Evolutionary conservation across 2,888 invertebrate species (phyloP), one percentile per base, ranked within the genome.

Genomic region (Agrochola lychnidis): DNA sequence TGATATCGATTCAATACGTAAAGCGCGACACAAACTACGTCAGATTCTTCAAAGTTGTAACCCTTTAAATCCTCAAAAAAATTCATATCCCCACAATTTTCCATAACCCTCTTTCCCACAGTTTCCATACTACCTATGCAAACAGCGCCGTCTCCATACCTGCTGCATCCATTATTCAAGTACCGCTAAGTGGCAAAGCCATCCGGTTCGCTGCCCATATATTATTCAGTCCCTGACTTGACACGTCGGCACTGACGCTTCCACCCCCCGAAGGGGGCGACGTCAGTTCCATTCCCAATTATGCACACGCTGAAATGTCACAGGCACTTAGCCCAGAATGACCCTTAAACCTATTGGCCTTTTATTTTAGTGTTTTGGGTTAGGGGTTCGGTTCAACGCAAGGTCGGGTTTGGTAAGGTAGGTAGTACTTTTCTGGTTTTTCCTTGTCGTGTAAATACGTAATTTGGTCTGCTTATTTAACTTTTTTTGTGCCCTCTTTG

Each of bases 271-370:
- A 75, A 87, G 89, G 83, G 79, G 87, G 89, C 82, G 90, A 91
- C 90, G 95, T 96, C 96, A 96, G 93, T 96, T 92, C 91, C 92
- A 90, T 84, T 88, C 91, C 95, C 96, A 96, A 96, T 96, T 96
- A 96, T 96, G 95, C 96, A 95, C 92, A 91, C 92, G 92, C 89
- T 93, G 93, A 95, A 95, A 95, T 94, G 96, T 95, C 96, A 94
- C 92, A 89, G 88, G 87, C 95, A 95, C 95, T 96, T 94, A 95
- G 92, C 89, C 86, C 87, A 81, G 89, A 91, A 90, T 96, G 96
- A 96, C 96, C 96, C 95, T 95, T 93, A 96, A 92, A 96, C 96
- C 96, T 93, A 96, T 94, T 96, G 95, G 94, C 96, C 95, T 94
- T 94, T 96, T 95, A 93, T 95, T 93, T 93, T 89, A 87, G 92